Percentiles rank a stretch among this genome's conserved stretches.
Evolutionary conservation across 2,888 invertebrate species (phyloP).

Genomic region (Lasioglossum marginatum): DNA sequence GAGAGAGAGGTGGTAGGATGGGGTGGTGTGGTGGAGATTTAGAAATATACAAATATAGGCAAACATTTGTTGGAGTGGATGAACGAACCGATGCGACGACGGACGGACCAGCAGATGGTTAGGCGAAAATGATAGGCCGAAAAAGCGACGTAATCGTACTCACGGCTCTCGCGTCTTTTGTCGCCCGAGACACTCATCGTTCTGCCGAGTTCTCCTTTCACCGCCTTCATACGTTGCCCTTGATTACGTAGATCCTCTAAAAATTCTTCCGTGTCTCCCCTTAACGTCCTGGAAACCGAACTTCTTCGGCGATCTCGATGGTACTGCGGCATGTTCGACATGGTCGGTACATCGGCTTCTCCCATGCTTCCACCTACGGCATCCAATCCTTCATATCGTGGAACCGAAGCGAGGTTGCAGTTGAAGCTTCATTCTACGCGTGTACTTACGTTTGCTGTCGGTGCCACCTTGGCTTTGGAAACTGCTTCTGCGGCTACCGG

Average conservation of each 20-base stretch:
- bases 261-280: slow-evolving; percentile 94
- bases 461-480: slow-evolving; percentile 87
- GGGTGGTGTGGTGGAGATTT: slow-evolving; percentile 27
- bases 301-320: slow-evolving; percentile 91
- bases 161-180: slow-evolving; percentile 88
- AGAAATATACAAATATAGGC: slow-evolving; percentile 43
- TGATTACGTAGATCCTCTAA: slow-evolving; percentile 85
- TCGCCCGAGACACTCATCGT: slow-evolving; percentile 91
- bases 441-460: slow-evolving; percentile 82
- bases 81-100: slow-evolving; percentile 45
- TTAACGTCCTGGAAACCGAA: slow-evolving; percentile 89
- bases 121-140: slow-evolving; percentile 73
- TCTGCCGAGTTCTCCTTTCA: slow-evolving; percentile 92
- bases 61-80: slow-evolving; percentile 44
- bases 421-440: background rate
- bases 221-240: slow-evolving; percentile 87
- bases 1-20: slow-evolving; percentile 16
- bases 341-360: slow-evolving; percentile 85
- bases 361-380: slow-evolving; percentile 82
- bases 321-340: slow-evolving; percentile 86
- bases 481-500: slow-evolving; percentile 93
- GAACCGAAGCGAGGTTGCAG: background rate
- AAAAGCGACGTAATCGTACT: slow-evolving; percentile 84
- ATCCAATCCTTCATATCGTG: background rate
- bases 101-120: slow-evolving; percentile 55